Conservation (phyloP, 2,113 vertebrate species). For the Laterallus jamaicensis region DNA sequence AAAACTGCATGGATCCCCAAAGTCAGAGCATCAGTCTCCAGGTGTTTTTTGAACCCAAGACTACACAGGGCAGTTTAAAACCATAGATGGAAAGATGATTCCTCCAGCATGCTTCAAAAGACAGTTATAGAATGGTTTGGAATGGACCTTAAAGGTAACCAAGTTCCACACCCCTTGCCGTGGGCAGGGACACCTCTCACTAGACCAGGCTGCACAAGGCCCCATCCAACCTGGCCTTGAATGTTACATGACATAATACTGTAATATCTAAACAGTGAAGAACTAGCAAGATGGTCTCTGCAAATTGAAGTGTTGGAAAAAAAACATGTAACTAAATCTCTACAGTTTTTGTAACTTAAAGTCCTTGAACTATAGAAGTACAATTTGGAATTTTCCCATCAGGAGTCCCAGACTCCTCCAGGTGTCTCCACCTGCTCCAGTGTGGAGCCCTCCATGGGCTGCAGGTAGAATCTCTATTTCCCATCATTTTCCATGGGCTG, state of each 20-base stretch:
- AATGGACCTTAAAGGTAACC: too few species aligned
- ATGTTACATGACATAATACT: neutral
- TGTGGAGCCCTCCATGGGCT: too few species aligned
- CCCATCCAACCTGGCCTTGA: too few species aligned
- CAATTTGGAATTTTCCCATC: neutral
- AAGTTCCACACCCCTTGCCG: too few species aligned
- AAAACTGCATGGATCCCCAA: neutral
- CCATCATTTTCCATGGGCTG: too few species aligned
- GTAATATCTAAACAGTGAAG: neutral
- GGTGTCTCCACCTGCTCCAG: too few species aligned
- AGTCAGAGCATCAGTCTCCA: neutral
- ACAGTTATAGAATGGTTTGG: neutral
- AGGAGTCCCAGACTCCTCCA: too few species aligned
- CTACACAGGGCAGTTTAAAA: neutral
- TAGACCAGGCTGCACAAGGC: too few species aligned
- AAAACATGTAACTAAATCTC: neutral
- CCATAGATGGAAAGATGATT: neutral
- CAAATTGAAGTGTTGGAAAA: neutral
- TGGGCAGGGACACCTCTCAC: too few species aligned
- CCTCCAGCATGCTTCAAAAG: neutral
- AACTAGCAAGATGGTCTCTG: neutral
- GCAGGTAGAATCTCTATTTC: too few species aligned
- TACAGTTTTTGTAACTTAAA: neutral
- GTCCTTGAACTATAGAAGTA: neutral
- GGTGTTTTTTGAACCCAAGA: neutral